phyloP scores from a whole-genome alignment of 2,888 invertebrate species.

The Eilema caniola region DNA sequence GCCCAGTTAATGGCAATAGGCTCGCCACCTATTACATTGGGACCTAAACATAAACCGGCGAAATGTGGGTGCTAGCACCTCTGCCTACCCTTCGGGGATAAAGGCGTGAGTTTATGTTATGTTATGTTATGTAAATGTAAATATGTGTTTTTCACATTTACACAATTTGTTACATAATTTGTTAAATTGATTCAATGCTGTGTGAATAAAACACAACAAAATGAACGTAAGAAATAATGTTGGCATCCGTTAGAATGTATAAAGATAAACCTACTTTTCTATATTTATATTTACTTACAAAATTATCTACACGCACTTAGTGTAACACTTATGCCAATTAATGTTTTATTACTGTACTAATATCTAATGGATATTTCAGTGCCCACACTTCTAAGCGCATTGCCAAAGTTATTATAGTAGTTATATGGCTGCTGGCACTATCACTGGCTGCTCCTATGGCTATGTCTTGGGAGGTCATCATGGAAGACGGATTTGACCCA shows the following conservation, averaged over 20 bases:
- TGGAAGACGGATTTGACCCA: constrained; percentile 79
- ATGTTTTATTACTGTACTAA: neutral
- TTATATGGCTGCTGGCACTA: constrained; percentile 91
- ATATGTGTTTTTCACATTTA: neutral
- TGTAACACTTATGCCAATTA: neutral
- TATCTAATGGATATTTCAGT: constrained; percentile 78
- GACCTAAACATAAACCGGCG: too few species aligned
- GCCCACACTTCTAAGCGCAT: constrained; percentile 91
- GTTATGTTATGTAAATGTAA: too few species aligned
- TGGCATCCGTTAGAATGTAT: neutral
- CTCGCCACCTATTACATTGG: too few species aligned
- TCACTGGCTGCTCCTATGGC: constrained; percentile 91
- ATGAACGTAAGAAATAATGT: neutral
- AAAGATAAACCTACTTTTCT: neutral
- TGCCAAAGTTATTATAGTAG: constrained; percentile 91
- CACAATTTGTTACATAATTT: neutral
- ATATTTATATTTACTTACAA: neutral
- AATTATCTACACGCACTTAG: neutral
- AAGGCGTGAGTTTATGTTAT: too few species aligned
- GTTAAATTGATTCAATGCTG: neutral
- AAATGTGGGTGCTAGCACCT: too few species aligned
- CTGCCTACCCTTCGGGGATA: too few species aligned
- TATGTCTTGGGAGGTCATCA: constrained; percentile 86
- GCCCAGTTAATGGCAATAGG: too few species aligned
- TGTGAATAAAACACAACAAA: neutral